Conservation (phyloP, 2,797 vertebrate genomes). For the Paramormyrops hopkinsi region DNA sequence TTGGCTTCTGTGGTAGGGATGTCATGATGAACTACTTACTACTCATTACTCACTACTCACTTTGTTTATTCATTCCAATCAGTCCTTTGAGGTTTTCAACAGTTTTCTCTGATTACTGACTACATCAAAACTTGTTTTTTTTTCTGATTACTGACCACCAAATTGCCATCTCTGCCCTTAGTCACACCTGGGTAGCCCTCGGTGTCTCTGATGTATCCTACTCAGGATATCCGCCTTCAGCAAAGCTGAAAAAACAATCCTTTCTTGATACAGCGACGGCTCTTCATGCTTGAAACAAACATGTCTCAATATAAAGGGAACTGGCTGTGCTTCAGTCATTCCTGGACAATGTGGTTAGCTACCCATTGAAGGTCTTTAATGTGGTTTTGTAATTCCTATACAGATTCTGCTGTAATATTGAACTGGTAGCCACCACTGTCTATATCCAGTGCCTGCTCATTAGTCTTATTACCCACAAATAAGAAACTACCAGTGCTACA, state of each 20-base stretch:
- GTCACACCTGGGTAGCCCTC: not conserved
- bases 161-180: not conserved
- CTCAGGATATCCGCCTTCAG: not conserved
- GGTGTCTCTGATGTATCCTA: not conserved
- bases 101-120: not conserved
- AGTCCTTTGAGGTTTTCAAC: not conserved
- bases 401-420: not conserved
- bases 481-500: not conserved
- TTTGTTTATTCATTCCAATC: not conserved
- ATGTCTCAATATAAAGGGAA: not conserved
- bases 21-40: not conserved
- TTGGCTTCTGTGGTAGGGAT: not conserved
- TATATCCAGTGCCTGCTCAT: not conserved
- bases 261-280: not conserved
- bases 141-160: not conserved
- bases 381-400: not conserved
- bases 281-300: not conserved
- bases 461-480: not conserved
- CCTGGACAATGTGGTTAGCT: not conserved
- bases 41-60: not conserved
- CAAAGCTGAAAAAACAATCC: not conserved
- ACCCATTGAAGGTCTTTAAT: not conserved
- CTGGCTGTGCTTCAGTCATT: not conserved
- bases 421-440: not conserved
- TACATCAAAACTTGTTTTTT: not conserved